A percentile compares a stretch with the other conserved stretches of the same genome.
These are phyloP conservation scores for Apeira syringaria DNA, from an alignment of 2,888 invertebrate genomes.

Conservation along the genomic window DNA sequence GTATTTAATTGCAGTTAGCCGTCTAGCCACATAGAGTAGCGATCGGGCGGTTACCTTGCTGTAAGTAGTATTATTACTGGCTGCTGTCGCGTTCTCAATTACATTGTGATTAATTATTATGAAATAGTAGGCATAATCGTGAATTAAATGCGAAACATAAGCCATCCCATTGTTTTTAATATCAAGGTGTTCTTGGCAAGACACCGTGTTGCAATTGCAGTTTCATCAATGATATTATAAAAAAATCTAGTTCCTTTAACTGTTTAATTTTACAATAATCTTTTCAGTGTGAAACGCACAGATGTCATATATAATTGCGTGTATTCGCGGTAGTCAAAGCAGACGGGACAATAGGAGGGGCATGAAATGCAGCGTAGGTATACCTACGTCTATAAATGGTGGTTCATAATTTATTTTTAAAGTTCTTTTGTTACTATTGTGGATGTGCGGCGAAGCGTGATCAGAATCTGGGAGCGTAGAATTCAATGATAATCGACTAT, in stretches of 20 bases:
- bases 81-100: no score
- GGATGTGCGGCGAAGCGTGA: slow-evolving; percentile 24
- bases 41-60: no score
- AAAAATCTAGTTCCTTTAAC: slow-evolving; percentile 13
- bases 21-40: no score
- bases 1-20: no score
- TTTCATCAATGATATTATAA: slow-evolving; percentile 9
- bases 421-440: slow-evolving; percentile 28
- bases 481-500: slow-evolving; percentile 17
- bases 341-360: slow-evolving; percentile 17
- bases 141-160: background rate
- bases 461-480: slow-evolving; percentile 28
- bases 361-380: slow-evolving; percentile 3
- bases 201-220: slow-evolving; percentile 8
- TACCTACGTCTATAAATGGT: slow-evolving; percentile 5
- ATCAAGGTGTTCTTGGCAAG: slow-evolving; percentile 3
- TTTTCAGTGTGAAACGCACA: slow-evolving; percentile 23
- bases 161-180: slow-evolving; percentile 1
- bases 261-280: slow-evolving; percentile 14
- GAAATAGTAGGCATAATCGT: background rate
- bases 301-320: slow-evolving; percentile 30
- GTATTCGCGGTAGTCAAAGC: slow-evolving; percentile 21
- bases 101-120: no score
- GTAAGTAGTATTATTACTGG: no score
- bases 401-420: slow-evolving; percentile 19